phyloP scores from a whole-genome alignment of 2,888 invertebrate genomes.

The Phragmatobia fuliginosa region DNA sequence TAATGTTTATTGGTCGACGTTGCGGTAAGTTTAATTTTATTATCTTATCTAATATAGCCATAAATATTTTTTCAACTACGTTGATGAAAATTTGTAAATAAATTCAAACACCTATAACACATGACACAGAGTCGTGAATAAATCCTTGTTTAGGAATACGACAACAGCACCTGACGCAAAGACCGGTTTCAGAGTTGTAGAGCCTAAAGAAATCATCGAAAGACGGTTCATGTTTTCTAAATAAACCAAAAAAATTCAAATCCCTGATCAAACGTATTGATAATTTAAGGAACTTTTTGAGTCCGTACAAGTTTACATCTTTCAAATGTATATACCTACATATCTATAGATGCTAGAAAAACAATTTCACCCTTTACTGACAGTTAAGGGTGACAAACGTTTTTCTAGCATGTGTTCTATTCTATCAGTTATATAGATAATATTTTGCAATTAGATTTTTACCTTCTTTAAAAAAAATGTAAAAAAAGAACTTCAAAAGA shows the following conservation, averaged over 20 bases:
- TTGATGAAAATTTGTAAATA: not conserved
- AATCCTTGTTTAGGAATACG: constrained; percentile 43
- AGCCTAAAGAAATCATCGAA: constrained; percentile 56
- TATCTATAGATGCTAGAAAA: not conserved
- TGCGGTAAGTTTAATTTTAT: not conserved
- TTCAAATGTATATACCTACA: not conserved
- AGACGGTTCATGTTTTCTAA: constrained; percentile 66
- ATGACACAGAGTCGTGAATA: constrained; percentile 48
- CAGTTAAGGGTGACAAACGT: too few relatives aligned
- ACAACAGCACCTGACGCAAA: constrained; percentile 52
- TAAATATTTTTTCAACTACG: not conserved
- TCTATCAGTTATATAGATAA: too few relatives aligned
- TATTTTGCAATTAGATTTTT: too few relatives aligned
- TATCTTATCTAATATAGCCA: not conserved
- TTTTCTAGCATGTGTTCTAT: too few relatives aligned
- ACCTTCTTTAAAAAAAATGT: not conserved
- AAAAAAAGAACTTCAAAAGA: not conserved
- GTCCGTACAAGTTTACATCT: not conserved
- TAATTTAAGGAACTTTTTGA: not conserved
- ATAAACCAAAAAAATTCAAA: constrained; percentile 66
- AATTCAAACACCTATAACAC: constrained; percentile 22
- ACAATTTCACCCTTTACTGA: not conserved
- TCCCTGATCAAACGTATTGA: constrained; percentile 13
- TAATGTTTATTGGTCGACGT: constrained; percentile 8
- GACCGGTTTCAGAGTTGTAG: constrained; percentile 62